Base-by-base conservation (phyloP, 1,140 invertebrate genomes). In the Trypoxylus dichotomus region DNA sequence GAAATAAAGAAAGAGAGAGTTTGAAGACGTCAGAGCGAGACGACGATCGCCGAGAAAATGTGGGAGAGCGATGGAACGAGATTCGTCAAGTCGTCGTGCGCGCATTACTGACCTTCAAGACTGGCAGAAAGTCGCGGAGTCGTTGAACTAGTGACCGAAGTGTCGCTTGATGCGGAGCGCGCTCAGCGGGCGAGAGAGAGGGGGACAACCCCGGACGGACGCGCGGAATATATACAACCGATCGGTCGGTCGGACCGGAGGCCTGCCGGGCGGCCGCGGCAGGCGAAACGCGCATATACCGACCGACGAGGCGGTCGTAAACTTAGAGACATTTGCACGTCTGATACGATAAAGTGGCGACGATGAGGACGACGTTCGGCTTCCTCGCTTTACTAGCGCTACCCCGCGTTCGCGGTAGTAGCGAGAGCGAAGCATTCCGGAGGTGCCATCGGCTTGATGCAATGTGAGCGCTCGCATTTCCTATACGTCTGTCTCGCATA, bases 71-170 rank as follows among this genome's bases (percentile, higher is more conserved):
- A 68, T 24, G 24, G 24, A 68, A 68, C 60, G 60, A 68, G 60
- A 68, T 68, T 68, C 60, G 60, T 68, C 60, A 68, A 68, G 60
- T 68, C 60, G 60, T 24, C 60, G 60, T 68, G 60, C 60, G 60
- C 60, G 60, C 60, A 68, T 68, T 68, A 68, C 60, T 68, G 60
- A 68, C 60, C 60, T 68, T 68, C 60, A 68, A 68, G 60, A 68
- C 60, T 68, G 24, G 60, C 60, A 68, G 60, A 68, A 68, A 68
- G 60, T 68, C 60, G 60, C 60, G 60, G 60, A 68, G 60, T 68
- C 60, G 60, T 68, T 68, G 60, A 68, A 68, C 60, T 68, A 68
- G 60, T 68, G 60, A 68, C 60, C 60, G 60, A 68, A 68, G 60
- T 68, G 60, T 68, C 60, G 60, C 60, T 54, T n/a, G 47, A 54